phyloP scores from a whole-genome alignment of 1,140 invertebrate genomes.

The Eubasilissa regina region DNA sequence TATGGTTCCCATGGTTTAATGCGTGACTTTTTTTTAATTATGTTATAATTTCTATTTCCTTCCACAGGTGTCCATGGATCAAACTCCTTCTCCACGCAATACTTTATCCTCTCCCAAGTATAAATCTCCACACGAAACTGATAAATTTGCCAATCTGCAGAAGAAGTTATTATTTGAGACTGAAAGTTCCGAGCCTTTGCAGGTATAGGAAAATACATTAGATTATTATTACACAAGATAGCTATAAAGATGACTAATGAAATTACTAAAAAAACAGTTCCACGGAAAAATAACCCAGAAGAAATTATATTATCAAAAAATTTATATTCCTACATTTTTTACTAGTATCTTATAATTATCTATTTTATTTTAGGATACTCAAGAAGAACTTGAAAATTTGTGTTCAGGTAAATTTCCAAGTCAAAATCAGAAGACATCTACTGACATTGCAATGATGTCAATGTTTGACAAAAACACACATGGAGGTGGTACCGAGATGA shows the following conservation, averaged over 20 bases:
- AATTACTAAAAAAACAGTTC: too few species aligned
- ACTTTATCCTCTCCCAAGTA: constrained; percentile 9
- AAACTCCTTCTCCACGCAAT: constrained; percentile 7
- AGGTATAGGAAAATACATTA: constrained; percentile 9
- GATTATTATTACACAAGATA: too few species aligned
- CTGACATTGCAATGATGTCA: constrained; percentile 12
- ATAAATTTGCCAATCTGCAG: constrained; percentile 48
- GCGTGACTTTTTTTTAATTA: neutral
- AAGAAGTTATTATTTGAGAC: constrained; percentile 52
- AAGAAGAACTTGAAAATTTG: constrained; percentile 56
- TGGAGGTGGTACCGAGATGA: constrained; percentile 16
- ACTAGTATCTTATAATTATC: too few species aligned
- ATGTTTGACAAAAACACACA: neutral
- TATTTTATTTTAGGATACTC: constrained; percentile 48
- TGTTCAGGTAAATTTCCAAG: constrained; percentile 56
- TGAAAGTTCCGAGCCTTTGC: constrained; percentile 20
- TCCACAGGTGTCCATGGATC: constrained; percentile 21
- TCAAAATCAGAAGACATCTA: constrained; percentile 4
- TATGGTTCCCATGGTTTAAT: neutral
- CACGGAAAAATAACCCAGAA: too few species aligned
- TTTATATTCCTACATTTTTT: too few species aligned
- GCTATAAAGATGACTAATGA: too few species aligned
- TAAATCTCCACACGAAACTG: constrained; percentile 35
- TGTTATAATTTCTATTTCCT: neutral
- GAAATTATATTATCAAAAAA: too few species aligned